Percentiles rank a stretch among this genome's conserved stretches.
These are phyloP conservation scores for Arothron firmamentum DNA, from an alignment of 2,113 vertebrate genomes.

Conservation along the genomic window DNA sequence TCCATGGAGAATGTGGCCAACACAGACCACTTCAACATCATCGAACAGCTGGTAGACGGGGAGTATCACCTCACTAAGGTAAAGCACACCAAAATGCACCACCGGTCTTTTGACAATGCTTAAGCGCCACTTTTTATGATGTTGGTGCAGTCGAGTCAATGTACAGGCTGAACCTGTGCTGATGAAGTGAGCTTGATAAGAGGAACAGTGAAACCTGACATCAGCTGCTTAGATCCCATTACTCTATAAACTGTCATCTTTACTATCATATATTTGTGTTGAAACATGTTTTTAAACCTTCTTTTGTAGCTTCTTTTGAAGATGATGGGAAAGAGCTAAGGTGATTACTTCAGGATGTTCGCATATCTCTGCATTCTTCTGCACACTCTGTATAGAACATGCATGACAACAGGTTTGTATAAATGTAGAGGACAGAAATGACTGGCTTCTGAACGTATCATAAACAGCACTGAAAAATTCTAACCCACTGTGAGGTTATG, in stretches of 20 bases:
- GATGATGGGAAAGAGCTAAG: slow-evolving; percentile 71
- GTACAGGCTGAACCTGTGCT: too few relatives aligned
- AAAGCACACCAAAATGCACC: neutral
- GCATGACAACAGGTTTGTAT: slow-evolving; percentile 3
- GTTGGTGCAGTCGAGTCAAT: too few relatives aligned
- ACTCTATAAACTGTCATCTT: neutral
- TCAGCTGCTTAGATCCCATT: neutral
- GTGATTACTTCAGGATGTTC: neutral
- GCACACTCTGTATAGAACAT: too few relatives aligned
- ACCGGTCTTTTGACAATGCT: too few relatives aligned
- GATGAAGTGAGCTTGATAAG: too few relatives aligned
- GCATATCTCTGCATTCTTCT: neutral
- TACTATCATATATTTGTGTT: too few relatives aligned
- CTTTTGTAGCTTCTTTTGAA: slow-evolving; percentile 70
- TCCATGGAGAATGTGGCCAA: slow-evolving; percentile 69
- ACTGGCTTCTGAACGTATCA: too few relatives aligned
- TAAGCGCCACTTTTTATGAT: too few relatives aligned
- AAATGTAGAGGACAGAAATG: slow-evolving; percentile 14
- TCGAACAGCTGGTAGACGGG: slow-evolving; percentile 69
- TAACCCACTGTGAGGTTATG: neutral
- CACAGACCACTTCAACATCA: slow-evolving; percentile 76
- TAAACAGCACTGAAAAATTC: neutral
- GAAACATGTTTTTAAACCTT: too few relatives aligned
- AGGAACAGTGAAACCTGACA: neutral
- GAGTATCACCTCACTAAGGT: slow-evolving; percentile 76